phyloP scores from a whole-genome alignment of 2,888 invertebrate species.

The Quadroppia sp. region DNA sequence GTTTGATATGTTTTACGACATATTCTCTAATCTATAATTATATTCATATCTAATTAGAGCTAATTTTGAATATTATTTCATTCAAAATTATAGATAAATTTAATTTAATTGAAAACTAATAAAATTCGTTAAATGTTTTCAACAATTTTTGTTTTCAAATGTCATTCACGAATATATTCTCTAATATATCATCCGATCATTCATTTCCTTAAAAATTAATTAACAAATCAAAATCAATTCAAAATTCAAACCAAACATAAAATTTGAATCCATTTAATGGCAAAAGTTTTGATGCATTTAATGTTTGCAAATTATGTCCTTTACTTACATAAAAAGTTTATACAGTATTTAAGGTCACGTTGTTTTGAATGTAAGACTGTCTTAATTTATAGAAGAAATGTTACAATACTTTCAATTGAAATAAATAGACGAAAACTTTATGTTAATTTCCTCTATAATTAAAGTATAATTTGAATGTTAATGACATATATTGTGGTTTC shows the following conservation, averaged over 20 bases:
- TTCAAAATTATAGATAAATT: too few relatives aligned
- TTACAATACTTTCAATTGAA: neutral
- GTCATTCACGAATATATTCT: too few relatives aligned
- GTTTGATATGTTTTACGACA: too few relatives aligned
- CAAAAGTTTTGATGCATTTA: neutral
- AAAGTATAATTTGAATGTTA: constrained; percentile 25
- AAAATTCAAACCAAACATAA: neutral
- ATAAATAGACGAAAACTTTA: constrained; percentile 10
- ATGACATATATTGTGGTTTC: constrained; percentile 15
- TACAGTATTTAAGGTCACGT: neutral
- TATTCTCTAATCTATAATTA: too few relatives aligned
- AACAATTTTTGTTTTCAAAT: too few relatives aligned
- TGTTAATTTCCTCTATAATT: constrained; percentile 37
- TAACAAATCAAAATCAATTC: neutral
- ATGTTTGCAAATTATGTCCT: neutral
- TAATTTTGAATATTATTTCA: too few relatives aligned
- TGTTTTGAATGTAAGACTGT: neutral
- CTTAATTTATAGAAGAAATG: neutral
- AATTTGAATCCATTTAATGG: neutral
- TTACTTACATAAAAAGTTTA: neutral
- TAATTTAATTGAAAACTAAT: too few relatives aligned
- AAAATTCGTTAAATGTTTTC: too few relatives aligned
- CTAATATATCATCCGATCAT: neutral
- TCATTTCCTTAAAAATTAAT: neutral
- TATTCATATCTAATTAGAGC: too few relatives aligned